Conservation (phyloP, 1,140 invertebrate species). For the Eufriesea mexicana region DNA sequence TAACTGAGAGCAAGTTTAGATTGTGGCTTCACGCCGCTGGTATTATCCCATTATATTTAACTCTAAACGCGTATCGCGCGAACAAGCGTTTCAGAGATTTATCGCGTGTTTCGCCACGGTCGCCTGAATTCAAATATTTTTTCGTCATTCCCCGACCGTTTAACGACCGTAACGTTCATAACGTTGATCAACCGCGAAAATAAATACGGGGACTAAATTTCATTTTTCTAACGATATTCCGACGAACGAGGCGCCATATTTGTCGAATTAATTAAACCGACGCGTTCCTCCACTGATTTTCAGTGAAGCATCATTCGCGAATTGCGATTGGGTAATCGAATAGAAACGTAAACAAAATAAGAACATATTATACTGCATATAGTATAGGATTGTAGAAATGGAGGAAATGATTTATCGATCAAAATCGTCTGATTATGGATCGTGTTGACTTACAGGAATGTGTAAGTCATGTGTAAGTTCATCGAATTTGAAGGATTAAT, state of each 20-base stretch:
- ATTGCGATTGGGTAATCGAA: neutral
- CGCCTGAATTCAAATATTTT: neutral
- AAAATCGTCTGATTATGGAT: too few relatives aligned
- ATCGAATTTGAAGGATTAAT: too few relatives aligned
- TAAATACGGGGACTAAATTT: neutral
- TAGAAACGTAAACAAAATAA: too few relatives aligned
- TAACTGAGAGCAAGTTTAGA: constrained; percentile 23
- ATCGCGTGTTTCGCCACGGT: neutral
- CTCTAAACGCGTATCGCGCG: constrained; percentile 1
- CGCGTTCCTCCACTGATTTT: neutral
- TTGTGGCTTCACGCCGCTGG: neutral
- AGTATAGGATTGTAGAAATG: too few relatives aligned
- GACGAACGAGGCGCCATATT: neutral
- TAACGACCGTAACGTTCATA: neutral
- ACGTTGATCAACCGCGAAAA: neutral
- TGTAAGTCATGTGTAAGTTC: too few relatives aligned
- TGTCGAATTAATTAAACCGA: neutral
- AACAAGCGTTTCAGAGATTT: neutral
- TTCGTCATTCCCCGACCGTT: neutral
- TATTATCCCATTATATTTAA: neutral
- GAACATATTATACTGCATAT: too few relatives aligned
- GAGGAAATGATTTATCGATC: too few relatives aligned
- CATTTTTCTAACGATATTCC: neutral
- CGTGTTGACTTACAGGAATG: too few relatives aligned
- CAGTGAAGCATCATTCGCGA: neutral